These are phyloP conservation scores for Neocrepidodera transversa DNA, from an alignment of 2,888 invertebrate genomes.

Conservation along the genomic window DNA sequence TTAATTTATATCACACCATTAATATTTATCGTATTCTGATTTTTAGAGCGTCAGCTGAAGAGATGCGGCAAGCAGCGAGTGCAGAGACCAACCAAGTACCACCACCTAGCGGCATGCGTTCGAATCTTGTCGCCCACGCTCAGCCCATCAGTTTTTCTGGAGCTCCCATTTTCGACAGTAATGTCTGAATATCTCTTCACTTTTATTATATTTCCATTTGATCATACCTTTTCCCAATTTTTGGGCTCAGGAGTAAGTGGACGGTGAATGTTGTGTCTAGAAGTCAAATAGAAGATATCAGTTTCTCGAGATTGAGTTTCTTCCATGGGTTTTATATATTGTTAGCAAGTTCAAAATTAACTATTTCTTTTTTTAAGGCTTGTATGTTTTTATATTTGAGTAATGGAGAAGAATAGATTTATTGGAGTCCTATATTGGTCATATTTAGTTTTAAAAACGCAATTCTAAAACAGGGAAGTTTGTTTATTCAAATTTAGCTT, in stretches of 20 bases:
- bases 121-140: constrained; percentile 81
- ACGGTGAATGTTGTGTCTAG: constrained; percentile 2
- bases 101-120: constrained; percentile 69
- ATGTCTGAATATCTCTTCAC: constrained; percentile 63
- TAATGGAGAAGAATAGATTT: no score
- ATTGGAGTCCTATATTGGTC: no score
- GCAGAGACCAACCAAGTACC: constrained; percentile 52
- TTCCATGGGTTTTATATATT: no score
- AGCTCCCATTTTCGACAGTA: constrained; percentile 71
- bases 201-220: constrained; percentile 9
- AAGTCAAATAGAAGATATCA: neutral
- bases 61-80: constrained; percentile 78
- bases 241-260: constrained; percentile 1
- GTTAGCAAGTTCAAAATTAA: no score
- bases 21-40: no score
- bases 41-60: constrained; percentile 76
- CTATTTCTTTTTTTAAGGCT: no score
- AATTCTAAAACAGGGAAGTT: no score
- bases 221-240: constrained; percentile 6
- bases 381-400: no score
- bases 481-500: no score
- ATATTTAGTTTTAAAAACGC: no score
- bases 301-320: no score
- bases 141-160: constrained; percentile 80
- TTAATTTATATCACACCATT: no score